Conservation (phyloP, 1,140 invertebrate species). For the Galleria mellonella region DNA sequence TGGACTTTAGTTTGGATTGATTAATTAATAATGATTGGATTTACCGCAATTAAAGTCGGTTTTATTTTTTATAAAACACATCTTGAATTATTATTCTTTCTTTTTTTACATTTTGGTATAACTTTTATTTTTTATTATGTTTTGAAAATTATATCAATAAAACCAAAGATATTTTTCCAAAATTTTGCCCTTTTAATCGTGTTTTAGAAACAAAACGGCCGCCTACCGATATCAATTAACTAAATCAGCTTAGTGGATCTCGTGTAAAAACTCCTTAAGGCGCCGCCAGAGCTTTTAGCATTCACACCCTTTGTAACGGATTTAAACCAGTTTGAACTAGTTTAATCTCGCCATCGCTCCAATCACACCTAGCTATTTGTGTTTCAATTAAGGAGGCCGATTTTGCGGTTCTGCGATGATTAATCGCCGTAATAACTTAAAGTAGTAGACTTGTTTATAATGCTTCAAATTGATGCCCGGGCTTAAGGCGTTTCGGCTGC, state of each 20-base stretch:
- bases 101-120: too few relatives aligned
- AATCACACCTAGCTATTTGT: constrained; percentile 58
- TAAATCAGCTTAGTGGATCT: not conserved
- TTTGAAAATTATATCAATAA: too few relatives aligned
- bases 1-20: too few relatives aligned
- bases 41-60: too few relatives aligned
- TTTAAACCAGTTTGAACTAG: constrained; percentile 31
- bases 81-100: too few relatives aligned
- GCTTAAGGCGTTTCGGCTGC: constrained; percentile 4
- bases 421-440: constrained; percentile 30
- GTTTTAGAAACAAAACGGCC: too few relatives aligned
- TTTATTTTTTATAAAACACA: too few relatives aligned
- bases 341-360: constrained; percentile 43
- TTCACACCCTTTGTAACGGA: constrained; percentile 30
- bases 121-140: too few relatives aligned
- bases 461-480: constrained; percentile 8
- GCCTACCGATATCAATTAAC: too few relatives aligned
- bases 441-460: constrained; percentile 9
- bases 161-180: too few relatives aligned
- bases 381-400: constrained; percentile 60
- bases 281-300: constrained; percentile 11
- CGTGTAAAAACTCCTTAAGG: constrained; percentile 4
- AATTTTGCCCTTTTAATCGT: too few relatives aligned
- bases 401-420: constrained; percentile 47
- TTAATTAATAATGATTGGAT: too few relatives aligned